Percentiles rank a stretch among this genome's conserved stretches.
phyloP scores from a whole-genome alignment of 2,797 vertebrate species.

The Emys orbicularis region DNA sequence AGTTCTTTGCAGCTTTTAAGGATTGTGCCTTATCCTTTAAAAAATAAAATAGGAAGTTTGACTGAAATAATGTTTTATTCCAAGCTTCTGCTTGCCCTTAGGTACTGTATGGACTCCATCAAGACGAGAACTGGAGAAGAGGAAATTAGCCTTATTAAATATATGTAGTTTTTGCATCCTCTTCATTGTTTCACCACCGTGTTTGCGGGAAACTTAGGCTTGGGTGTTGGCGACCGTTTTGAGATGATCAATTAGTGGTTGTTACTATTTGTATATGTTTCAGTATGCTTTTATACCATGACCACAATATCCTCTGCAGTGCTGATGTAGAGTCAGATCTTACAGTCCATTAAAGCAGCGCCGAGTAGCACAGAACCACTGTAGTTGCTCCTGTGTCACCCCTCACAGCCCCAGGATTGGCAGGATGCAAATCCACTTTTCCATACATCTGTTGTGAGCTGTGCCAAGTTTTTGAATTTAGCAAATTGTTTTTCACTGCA shows the following conservation, averaged over 20 bases:
- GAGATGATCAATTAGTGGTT: not conserved
- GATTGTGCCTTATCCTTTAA: not conserved
- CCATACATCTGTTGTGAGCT: not conserved
- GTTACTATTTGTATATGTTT: not conserved
- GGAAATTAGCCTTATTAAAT: not conserved
- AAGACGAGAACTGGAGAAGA: not conserved
- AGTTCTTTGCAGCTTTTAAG: not conserved
- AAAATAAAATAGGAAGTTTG: not conserved
- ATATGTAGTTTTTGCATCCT: not conserved
- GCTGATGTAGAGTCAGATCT: not conserved
- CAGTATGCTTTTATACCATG: not conserved
- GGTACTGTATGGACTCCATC: not conserved
- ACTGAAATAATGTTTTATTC: not conserved
- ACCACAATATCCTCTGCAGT: not conserved
- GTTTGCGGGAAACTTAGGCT: not conserved
- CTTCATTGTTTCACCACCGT: not conserved
- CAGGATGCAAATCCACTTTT: not conserved
- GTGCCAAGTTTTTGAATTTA: not conserved
- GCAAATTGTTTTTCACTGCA: not conserved
- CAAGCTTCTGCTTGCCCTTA: not conserved
- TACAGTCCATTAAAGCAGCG: not conserved
- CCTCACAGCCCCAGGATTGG: not conserved
- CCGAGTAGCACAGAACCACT: not conserved
- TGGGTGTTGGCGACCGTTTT: not conserved
- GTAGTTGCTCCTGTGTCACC: not conserved